Evolutionary conservation across 2,113 vertebrate species (phyloP).

Genomic region (Passer domesticus): DNA sequence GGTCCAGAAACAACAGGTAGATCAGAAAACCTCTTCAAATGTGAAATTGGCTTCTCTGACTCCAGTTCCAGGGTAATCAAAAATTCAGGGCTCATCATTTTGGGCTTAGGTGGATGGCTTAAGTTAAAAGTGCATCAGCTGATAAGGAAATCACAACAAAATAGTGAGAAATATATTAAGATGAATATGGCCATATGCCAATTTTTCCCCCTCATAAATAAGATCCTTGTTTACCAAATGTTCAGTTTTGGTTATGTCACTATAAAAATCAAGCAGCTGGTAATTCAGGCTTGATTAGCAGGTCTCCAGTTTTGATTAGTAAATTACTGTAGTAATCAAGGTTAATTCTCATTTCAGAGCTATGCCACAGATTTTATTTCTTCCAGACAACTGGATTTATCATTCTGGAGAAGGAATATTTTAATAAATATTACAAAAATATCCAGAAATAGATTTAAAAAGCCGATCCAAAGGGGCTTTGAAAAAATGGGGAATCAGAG

Average conservation of each 20-base stretch:
- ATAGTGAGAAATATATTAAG: conserved; percentile 7
- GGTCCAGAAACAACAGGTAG: not conserved
- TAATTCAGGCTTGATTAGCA: conserved; percentile 85
- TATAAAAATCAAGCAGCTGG: conserved; percentile 82
- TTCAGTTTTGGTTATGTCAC: conserved; percentile 79
- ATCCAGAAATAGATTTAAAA: conserved; percentile 18
- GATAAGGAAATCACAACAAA: not conserved
- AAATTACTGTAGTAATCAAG: conserved; percentile 84
- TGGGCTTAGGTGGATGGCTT: not conserved
- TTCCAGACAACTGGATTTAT: conserved; percentile 71
- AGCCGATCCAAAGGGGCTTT: not conserved
- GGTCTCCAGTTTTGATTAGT: conserved; percentile 86
- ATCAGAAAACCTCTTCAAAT: not conserved
- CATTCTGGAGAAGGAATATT: conserved; percentile 47
- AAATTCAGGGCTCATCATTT: not conserved
- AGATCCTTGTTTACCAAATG: conserved; percentile 77
- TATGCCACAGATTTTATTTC: conserved; percentile 69
- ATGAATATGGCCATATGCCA: conserved; percentile 19
- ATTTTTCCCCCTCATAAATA: conserved; percentile 25
- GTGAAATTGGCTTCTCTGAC: not conserved
- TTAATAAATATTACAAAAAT: conserved; percentile 45
- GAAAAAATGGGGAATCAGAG: not conserved
- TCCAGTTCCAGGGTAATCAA: not conserved
- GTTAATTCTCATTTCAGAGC: conserved; percentile 79
- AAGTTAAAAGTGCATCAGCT: not conserved